A percentile compares a stretch with the other conserved stretches of the same genome.
Evolutionary conservation across 2,888 invertebrate species (phyloP).

Genomic region (Heliconius hortense): DNA sequence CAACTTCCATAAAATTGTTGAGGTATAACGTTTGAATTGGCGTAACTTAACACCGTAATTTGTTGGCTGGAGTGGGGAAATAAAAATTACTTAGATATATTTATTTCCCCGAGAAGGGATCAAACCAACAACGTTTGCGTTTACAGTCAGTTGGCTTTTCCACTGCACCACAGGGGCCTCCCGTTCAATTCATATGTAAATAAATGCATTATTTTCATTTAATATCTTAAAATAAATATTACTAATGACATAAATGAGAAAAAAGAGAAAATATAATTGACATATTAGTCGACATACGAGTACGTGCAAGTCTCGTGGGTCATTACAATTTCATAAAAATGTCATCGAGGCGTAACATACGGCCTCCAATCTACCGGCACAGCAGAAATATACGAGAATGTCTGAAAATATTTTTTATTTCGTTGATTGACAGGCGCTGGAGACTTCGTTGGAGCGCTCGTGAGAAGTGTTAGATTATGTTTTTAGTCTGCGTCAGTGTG

Average conservation of each 20-base stretch:
- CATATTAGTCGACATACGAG: constrained; percentile 8
- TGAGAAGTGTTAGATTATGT: constrained; percentile 14
- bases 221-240: background rate
- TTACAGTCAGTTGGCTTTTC: too few species aligned
- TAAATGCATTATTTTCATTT: background rate
- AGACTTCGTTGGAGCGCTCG: constrained; percentile 17
- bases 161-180: too few species aligned
- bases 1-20: too few species aligned
- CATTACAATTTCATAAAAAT: constrained; percentile 22
- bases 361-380: constrained; percentile 23
- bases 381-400: constrained; percentile 20
- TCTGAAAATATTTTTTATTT: constrained; percentile 18
- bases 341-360: constrained; percentile 22
- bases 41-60: too few species aligned
- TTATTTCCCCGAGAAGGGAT: too few species aligned
- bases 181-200: too few species aligned
- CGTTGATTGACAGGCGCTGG: constrained; percentile 27
- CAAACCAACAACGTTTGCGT: too few species aligned
- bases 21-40: too few species aligned
- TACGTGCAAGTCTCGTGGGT: constrained; percentile 9
- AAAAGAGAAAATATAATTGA: background rate
- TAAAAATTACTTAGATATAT: too few species aligned
- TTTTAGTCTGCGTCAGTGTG: background rate
- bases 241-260: background rate
- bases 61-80: too few species aligned